Evolutionary conservation across 1,140 invertebrate genomes (phyloP).

Genomic region (Manduca sexta): DNA sequence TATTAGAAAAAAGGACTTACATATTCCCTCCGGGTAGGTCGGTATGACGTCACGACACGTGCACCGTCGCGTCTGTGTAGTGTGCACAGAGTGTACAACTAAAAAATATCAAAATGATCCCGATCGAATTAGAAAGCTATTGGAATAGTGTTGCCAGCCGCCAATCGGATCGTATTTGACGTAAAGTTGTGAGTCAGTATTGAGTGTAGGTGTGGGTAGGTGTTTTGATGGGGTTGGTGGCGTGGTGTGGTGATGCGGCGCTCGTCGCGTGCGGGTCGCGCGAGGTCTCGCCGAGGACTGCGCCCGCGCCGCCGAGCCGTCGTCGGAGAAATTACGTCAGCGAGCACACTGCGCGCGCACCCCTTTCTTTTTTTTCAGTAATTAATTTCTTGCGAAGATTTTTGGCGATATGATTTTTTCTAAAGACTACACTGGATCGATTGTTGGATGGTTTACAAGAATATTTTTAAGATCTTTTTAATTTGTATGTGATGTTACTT

Average conservation of each 20-base stretch:
- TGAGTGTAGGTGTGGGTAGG: constrained; percentile 4
- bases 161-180: background rate
- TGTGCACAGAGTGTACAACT: no score
- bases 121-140: background rate
- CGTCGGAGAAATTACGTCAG: constrained; percentile 58
- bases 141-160: background rate
- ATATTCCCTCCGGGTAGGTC: constrained; percentile 30
- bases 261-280: constrained; percentile 38
- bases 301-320: constrained; percentile 36
- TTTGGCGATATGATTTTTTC: constrained; percentile 41
- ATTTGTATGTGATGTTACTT: no score
- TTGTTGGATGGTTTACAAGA: background rate
- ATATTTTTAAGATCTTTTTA: constrained; percentile 2
- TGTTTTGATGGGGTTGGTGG: constrained; percentile 4
- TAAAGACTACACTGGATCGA: constrained; percentile 1
- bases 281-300: constrained; percentile 49
- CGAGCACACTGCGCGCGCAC: constrained; percentile 42
- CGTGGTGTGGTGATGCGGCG: constrained; percentile 19
- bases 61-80: constrained; percentile 21
- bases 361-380: constrained; percentile 64
- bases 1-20: constrained; percentile 38
- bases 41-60: constrained; percentile 44
- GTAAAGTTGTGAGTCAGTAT: background rate
- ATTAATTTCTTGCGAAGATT: constrained; percentile 65
- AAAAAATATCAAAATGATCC: no score